phyloP scores from a whole-genome alignment of 2,113 vertebrate genomes.

The Tachysurus fulvidraco region DNA sequence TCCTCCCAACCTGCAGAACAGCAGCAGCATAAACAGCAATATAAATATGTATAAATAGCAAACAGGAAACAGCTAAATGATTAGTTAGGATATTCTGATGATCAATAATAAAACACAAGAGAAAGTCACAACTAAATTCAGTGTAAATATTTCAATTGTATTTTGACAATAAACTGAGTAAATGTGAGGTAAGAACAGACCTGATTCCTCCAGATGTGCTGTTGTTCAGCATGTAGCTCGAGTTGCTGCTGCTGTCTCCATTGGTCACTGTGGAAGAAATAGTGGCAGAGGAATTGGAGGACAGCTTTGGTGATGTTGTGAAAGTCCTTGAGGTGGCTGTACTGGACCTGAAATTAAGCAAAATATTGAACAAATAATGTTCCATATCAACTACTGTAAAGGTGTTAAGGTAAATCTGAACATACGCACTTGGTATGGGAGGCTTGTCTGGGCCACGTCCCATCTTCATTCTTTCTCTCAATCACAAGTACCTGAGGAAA shows the following conservation, averaged over 20 bases:
- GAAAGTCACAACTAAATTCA: background rate
- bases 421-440: constrained; percentile 82
- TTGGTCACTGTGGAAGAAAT: constrained; percentile 88
- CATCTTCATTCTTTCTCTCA: constrained; percentile 94
- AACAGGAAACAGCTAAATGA: background rate
- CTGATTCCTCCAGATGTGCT: constrained; percentile 82
- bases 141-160: background rate
- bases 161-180: background rate
- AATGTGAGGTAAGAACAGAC: constrained; percentile 48
- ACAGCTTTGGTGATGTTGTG: constrained; percentile 91
- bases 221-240: constrained; percentile 83
- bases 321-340: constrained; percentile 89
- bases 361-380: background rate
- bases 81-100: background rate
- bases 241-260: constrained; percentile 86
- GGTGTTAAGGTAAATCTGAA: background rate
- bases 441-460: constrained; percentile 90
- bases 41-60: background rate
- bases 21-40: background rate
- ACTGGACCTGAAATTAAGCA: constrained; percentile 81
- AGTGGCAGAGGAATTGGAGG: constrained; percentile 84
- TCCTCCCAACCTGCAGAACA: constrained; percentile 75
- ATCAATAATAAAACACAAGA: background rate
- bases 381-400: background rate
- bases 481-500: constrained; percentile 87